Evolutionary conservation across 2,888 invertebrate genomes (phyloP).

Genomic region (Tachina fera): DNA sequence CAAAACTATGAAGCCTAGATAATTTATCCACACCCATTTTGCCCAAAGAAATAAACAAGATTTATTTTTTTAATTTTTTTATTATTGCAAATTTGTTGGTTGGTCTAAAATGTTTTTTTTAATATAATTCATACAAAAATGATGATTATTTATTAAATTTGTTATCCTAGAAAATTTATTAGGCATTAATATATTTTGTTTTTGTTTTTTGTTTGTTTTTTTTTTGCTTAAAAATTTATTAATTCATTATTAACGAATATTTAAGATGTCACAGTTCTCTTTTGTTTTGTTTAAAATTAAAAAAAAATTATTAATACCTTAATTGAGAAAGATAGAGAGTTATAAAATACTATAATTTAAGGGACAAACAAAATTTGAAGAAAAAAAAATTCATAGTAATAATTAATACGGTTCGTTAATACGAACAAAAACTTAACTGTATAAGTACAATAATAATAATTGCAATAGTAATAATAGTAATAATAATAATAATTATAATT

Average conservation of each 20-base stretch:
- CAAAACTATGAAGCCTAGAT: too few species aligned
- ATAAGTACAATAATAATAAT: conserved; percentile 58
- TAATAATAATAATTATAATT: conserved; percentile 26
- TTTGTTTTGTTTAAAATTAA: conserved; percentile 4
- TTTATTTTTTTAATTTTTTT: conserved; percentile 28
- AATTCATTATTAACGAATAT: conserved; percentile 50
- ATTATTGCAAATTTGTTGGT: conserved; percentile 64
- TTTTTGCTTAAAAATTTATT: conserved; percentile 45
- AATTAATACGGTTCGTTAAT: conserved; percentile 52
- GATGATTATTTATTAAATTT: conserved; percentile 63
- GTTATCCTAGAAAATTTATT: conserved; percentile 68
- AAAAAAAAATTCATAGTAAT: conserved; percentile 25
- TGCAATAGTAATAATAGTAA: conserved; percentile 21
- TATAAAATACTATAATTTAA: conserved; percentile 6
- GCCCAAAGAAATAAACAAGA: conserved; percentile 40
- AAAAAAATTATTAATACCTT: conserved; percentile 2
- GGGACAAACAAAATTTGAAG: conserved; percentile 18
- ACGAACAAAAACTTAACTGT: conserved; percentile 53
- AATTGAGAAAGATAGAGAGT: neutral
- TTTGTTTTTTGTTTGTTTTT: conserved; percentile 15
- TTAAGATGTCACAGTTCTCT: conserved; percentile 60
- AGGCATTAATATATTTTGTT: conserved; percentile 39
- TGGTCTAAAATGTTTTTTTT: conserved; percentile 58
- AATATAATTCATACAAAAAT: conserved; percentile 70
- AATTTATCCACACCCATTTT: neutral